phyloP scores from a whole-genome alignment of 2,113 vertebrate species.

The Promerops cafer region DNA sequence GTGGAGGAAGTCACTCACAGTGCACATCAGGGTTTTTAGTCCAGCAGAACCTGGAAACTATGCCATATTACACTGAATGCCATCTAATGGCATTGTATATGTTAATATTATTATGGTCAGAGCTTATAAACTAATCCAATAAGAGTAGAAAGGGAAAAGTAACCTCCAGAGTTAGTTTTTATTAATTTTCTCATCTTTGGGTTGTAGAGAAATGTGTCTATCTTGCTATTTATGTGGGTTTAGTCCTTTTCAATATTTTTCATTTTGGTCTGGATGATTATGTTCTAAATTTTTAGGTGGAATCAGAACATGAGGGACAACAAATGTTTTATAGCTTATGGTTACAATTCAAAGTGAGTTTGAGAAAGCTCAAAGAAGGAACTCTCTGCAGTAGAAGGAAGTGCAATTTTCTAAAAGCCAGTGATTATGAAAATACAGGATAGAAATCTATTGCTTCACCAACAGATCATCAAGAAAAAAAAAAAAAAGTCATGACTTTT shows the following conservation, averaged over 20 bases:
- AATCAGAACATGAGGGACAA: not conserved
- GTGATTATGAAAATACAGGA: not conserved
- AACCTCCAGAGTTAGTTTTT: not conserved
- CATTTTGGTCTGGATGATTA: not conserved
- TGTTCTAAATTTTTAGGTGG: not conserved
- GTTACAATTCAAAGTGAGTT: not conserved
- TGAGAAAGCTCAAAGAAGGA: not conserved
- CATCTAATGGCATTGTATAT: not conserved
- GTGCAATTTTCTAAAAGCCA: not conserved
- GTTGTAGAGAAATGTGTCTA: not conserved
- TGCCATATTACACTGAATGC: not conserved
- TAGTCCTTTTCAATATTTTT: not conserved
- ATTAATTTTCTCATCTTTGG: not conserved
- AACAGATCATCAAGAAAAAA: not conserved
- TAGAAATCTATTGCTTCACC: not conserved
- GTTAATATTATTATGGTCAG: constrained; percentile 8
- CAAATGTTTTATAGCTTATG: not conserved
- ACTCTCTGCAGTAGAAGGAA: not conserved
- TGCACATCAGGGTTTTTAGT: not conserved
- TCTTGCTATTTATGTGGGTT: not conserved
- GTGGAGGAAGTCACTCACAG: not conserved
- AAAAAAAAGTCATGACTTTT: not conserved
- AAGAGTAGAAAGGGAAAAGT: not conserved
- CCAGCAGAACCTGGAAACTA: not conserved
- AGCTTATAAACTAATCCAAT: not conserved